These are phyloP conservation scores for Acanthiza pusilla DNA, from an alignment of 2,797 vertebrate species.

Conservation along the genomic window DNA sequence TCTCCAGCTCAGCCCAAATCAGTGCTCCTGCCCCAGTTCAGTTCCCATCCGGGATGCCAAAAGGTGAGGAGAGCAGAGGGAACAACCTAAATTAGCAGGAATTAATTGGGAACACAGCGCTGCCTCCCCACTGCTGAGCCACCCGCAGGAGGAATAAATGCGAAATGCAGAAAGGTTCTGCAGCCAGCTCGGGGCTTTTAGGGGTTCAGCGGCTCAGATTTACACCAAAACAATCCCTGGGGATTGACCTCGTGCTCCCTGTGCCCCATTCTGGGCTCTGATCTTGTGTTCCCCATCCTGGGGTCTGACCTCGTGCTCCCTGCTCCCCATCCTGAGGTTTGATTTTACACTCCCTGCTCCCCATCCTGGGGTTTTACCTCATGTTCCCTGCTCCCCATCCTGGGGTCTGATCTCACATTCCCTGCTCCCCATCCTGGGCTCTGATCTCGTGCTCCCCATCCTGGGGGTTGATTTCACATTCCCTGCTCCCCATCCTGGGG, in stretches of 20 bases:
- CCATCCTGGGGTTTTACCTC: not conserved
- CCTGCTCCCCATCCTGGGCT: not conserved
- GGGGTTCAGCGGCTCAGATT: not conserved
- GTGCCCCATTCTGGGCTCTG: not conserved
- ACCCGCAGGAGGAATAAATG: rapidly evolving
- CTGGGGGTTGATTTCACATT: not conserved
- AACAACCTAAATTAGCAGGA: not conserved
- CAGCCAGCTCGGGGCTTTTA: not conserved
- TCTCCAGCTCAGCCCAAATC: not conserved
- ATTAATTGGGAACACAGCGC: not conserved
- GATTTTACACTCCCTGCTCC: not conserved
- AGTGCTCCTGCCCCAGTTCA: not conserved
- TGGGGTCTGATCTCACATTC: not conserved
- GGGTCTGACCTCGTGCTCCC: not conserved
- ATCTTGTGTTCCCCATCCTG: not conserved
- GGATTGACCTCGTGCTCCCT: not conserved
- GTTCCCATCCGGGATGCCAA: not conserved
- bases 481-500: not conserved
- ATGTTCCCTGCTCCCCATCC: not conserved
- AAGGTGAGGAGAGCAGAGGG: not conserved
- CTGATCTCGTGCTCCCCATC: not conserved
- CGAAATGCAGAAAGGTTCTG: not conserved
- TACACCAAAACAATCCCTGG: not conserved
- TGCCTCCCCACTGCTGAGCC: not conserved
- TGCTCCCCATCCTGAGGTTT: not conserved